Evolutionary conservation across 1,140 invertebrate genomes (phyloP), one percentile per base, ranked within the genome.

Genomic region (Pantala flavescens): DNA sequence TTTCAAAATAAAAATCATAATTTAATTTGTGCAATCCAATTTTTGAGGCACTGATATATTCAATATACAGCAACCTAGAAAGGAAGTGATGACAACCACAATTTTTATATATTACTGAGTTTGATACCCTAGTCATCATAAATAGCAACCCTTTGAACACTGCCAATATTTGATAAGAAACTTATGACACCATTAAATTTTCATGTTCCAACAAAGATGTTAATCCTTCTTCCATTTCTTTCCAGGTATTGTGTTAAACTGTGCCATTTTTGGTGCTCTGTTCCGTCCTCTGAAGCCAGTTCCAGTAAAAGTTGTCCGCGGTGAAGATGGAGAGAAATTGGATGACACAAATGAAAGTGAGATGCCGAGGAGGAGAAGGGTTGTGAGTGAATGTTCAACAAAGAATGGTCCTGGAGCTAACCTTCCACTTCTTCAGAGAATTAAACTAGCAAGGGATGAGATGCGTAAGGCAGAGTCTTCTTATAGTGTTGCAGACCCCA

Each of bases 271-370:
- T 78, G 94, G 93, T 16, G 83, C 89, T 0, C 83, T 94, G 78
- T 97, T 94, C 80, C 87, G 92, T 71, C 93, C 93, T 0, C 84
- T 96, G 16, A 87, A 90, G 75, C 90, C 90, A 0, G 82, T 81
- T n/a, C 70, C 42, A 7, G 71, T 43, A 3, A 42, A 24, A 72
- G 28, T 42, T 19, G 2, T 11, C 71, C 23, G 28, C 14, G 71
- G 75, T 12, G 73, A 43, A 2, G 12, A 43, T 16, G 24, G 23
- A 16, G 73, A 73, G 7, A 72, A 72, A 5, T 42, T 28, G 19
- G 36, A 23, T 19, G 16, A 16, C 23, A 19, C 24, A 14, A 24
- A 3, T 28, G 19, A 42, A 72, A 72, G 23, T n/a, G 71, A 23
- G 23, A 19, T 19, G 23, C 12, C 19, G 3, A 72, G 21, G 71